Base-by-base conservation (phyloP, 2,888 invertebrate species). In the Drosophila barbarae region DNA sequence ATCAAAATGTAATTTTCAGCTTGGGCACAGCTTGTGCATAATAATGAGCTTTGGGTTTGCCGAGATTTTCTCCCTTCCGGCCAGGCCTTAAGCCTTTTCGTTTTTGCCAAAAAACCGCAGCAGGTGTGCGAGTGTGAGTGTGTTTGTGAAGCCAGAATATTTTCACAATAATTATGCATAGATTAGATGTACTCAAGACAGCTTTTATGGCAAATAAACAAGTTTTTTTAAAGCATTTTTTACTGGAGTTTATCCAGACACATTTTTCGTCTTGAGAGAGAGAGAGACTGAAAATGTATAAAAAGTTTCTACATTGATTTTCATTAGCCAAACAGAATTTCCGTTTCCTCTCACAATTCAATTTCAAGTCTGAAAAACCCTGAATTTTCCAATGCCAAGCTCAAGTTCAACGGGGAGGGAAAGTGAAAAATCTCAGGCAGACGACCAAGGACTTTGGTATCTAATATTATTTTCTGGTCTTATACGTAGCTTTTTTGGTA, bases 1-100 rank as follows among this genome's bases (percentile, higher is more conserved):
- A 78, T 83, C 84, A 78, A 78, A 78, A 78, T 78, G 78, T 78
- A 78, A 78, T 78, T 78, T 78, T 80, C 78, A 61, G 66, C 64
- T 60, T 60, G 44, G 50, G 63, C 73, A 84, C 81, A 84, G 71
- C 84, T 55, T 80, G 47, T 75, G 78, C 77, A 78, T 78, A 78
- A 65, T 78, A 78, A 78, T 78, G 84, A 84, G 78, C 38, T 66
- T 46, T 28, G 51, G 8, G 8, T 21, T n/a, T n/a, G 39, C 38
- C 53, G 46, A 46, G 72, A 38, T 49, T 53, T 68, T 32, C 51
- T 18, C 26, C 42, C 36, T 53, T 69, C 42, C 32, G 38, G 36
- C 38, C 49, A 5, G 28, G 30, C 9, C 46, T 46, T 56, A 78
- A 78, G 66, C 76, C 82, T 66, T 77, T 67, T 47, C 10, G 41